Conservation (phyloP, 2,113 vertebrate genomes). For the Mus pahari region DNA sequence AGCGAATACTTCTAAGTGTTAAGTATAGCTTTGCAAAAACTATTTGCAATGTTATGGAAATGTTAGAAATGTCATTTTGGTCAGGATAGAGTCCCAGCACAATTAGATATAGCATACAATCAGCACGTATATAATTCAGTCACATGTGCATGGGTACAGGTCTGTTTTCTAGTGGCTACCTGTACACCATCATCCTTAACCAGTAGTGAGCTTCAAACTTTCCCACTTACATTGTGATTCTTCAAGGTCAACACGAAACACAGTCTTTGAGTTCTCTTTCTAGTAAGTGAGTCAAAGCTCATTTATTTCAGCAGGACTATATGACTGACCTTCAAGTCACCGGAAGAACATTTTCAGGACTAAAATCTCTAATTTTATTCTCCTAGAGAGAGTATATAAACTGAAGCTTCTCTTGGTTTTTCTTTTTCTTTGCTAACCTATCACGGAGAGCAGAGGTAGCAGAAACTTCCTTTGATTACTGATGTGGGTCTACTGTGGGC, state of each 20-base stretch:
- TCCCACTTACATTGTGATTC: conserved; percentile 16
- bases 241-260: background rate
- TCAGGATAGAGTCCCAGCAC: background rate
- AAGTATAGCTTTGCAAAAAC: conserved; percentile 4
- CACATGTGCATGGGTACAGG: background rate
- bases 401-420: background rate
- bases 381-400: background rate
- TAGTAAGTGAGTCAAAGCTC: background rate
- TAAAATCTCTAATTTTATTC: conserved; percentile 46
- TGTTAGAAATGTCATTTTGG: background rate
- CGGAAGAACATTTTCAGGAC: background rate
- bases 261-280: conserved; percentile 28
- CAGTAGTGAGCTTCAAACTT: background rate
- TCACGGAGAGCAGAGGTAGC: background rate
- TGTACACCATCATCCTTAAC: background rate
- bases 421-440: conserved; percentile 38
- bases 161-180: background rate
- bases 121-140: background rate
- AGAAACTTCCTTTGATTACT: conserved; percentile 85
- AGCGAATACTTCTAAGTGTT: background rate
- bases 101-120: background rate
- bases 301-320: conserved; percentile 37
- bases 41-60: conserved; percentile 31
- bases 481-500: conserved; percentile 79
- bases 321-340: background rate